Conservation (phyloP, 2,797 vertebrate species). For the Coregonus suidteri region DNA sequence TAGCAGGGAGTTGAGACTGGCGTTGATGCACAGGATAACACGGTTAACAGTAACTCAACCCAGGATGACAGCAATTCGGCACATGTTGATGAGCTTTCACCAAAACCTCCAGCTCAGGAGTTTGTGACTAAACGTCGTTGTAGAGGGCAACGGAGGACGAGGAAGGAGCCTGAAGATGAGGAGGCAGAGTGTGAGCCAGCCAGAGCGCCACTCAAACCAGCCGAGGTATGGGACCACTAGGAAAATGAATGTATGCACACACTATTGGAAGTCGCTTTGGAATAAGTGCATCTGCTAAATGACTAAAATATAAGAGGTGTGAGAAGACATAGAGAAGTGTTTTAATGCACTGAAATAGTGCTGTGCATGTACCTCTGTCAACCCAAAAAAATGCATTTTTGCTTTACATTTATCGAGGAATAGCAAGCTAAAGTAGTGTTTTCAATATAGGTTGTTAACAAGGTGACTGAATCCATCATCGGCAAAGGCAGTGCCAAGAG, state of each 20-base stretch:
- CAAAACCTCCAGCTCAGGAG: constrained; percentile 1
- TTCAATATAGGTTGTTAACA: constrained; percentile 1
- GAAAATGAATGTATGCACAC: too few relatives aligned
- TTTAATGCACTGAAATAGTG: background rate
- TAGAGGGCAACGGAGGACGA: constrained; percentile 59
- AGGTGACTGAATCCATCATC: constrained; percentile 6
- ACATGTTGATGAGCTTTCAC: constrained; percentile 15
- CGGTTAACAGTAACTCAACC: too few relatives aligned
- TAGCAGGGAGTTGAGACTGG: constrained; percentile 56
- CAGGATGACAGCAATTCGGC: background rate
- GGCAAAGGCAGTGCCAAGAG: constrained; percentile 43
- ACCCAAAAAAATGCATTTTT: background rate
- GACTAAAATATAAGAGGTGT: too few relatives aligned
- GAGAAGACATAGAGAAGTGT: background rate
- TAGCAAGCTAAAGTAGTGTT: background rate
- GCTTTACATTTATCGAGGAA: background rate
- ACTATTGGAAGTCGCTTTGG: too few relatives aligned
- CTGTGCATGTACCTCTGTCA: background rate
- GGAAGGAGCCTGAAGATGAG: constrained; percentile 50
- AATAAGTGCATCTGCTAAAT: too few relatives aligned
- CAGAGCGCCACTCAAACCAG: constrained; percentile 1
- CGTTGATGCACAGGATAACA: constrained; percentile 10
- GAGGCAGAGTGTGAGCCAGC: constrained; percentile 41
- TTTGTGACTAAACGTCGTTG: constrained; percentile 74
- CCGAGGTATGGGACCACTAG: constrained; percentile 46